These are phyloP conservation scores for Erpetoichthys calabaricus DNA, from an alignment of 2,797 vertebrate genomes.

Conservation along the genomic window DNA sequence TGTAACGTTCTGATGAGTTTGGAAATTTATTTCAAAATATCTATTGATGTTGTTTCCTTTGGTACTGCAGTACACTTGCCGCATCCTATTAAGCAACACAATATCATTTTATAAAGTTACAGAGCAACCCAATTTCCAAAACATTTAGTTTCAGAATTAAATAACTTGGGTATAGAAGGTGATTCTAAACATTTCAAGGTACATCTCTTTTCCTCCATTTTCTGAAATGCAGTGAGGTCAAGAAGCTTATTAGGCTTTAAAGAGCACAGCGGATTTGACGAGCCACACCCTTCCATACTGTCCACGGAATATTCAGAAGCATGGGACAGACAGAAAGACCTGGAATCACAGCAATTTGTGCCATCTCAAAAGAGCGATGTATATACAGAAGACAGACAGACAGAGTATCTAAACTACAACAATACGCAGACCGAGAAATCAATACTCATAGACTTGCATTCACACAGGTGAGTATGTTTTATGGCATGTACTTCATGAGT, in stretches of 20 bases:
- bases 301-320: slow-evolving; percentile 56
- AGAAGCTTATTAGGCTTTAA: slow-evolving; percentile 78
- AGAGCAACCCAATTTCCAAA: slow-evolving; percentile 9
- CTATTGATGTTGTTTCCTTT: too few species aligned
- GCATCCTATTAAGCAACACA: too few species aligned
- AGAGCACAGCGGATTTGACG: slow-evolving; percentile 54
- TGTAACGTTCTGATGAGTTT: too few species aligned
- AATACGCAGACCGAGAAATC: slow-evolving; percentile 60
- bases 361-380: slow-evolving; percentile 23
- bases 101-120: too few species aligned
- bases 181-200: too few species aligned
- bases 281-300: slow-evolving; percentile 52
- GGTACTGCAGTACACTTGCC: too few species aligned
- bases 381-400: slow-evolving; percentile 36
- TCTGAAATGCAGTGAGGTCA: slow-evolving; percentile 62
- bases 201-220: background rate
- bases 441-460: slow-evolving; percentile 63
- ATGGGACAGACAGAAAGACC: slow-evolving; percentile 53
- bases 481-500: too few species aligned
- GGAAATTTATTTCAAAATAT: too few species aligned
- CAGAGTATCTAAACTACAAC: slow-evolving; percentile 43
- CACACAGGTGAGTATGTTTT: slow-evolving; percentile 55
- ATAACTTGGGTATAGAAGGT: slow-evolving; percentile 1
- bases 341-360: slow-evolving; percentile 50
- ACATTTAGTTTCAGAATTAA: slow-evolving; percentile 3